A percentile compares a stretch with the other conserved stretches of the same genome.
These are phyloP conservation scores for Triplophysa rosa DNA, from an alignment of 2,113 vertebrate genomes.

Conservation along the genomic window DNA sequence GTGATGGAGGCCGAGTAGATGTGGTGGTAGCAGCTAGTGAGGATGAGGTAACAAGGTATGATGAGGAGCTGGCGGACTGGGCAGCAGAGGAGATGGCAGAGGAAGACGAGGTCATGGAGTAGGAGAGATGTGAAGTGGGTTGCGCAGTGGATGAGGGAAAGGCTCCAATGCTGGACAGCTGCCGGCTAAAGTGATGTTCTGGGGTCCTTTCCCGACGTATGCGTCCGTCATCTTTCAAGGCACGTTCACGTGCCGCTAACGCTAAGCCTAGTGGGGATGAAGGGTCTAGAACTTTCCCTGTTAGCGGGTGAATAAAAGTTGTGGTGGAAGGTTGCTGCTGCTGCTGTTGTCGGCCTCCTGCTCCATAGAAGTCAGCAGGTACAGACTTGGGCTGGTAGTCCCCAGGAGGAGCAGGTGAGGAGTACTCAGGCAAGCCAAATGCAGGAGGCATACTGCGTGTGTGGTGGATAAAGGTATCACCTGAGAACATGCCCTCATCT, in stretches of 20 bases:
- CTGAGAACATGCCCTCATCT: conserved; percentile 91
- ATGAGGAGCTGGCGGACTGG: conserved; percentile 74
- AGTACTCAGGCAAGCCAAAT: conserved; percentile 78
- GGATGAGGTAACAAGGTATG: conserved; percentile 79
- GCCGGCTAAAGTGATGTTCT: conserved; percentile 74
- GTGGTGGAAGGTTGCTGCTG: conserved; percentile 58
- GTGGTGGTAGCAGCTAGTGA: conserved; percentile 76
- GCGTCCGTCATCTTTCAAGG: conserved; percentile 81
- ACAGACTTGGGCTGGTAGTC: conserved; percentile 79
- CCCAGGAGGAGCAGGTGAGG: conserved; percentile 62
- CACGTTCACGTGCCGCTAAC: conserved; percentile 85
- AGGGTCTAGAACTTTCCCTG: conserved; percentile 88
- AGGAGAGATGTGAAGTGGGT: conserved; percentile 36
- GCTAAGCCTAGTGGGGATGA: conserved; percentile 87
- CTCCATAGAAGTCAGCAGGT: conserved; percentile 73
- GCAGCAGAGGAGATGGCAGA: conserved; percentile 64
- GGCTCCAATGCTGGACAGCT: conserved; percentile 68
- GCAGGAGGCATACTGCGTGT: conserved; percentile 79
- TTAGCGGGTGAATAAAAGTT: conserved; percentile 89
- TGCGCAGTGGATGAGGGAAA: conserved; percentile 68
- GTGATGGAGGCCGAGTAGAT: conserved; percentile 71
- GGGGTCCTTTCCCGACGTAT: conserved; percentile 67
- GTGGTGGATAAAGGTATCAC: conserved; percentile 85
- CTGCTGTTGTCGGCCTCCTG: conserved; percentile 58
- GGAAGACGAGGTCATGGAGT: conserved; percentile 60